Evolutionary conservation across 2,113 vertebrate genomes (phyloP).

Genomic region (Turdus rufiventris): DNA sequence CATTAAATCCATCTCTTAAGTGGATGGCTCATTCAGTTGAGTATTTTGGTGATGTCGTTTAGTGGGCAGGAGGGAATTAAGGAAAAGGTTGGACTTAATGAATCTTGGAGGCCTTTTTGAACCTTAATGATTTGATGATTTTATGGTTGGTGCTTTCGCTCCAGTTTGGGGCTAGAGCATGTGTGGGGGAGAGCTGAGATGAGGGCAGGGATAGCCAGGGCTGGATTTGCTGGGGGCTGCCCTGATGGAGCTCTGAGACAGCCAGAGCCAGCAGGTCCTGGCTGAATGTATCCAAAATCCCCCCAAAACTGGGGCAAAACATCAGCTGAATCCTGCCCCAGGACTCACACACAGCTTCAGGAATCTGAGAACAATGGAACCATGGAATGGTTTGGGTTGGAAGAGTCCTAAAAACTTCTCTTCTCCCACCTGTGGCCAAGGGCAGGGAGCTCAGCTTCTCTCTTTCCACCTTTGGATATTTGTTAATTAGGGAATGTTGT

Average conservation of each 20-base stretch:
- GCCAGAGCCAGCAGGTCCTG: neutral
- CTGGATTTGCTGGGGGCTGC: neutral
- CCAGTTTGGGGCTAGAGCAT: neutral
- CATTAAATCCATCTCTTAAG: neutral
- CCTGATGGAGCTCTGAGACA: accelerated
- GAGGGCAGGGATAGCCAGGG: neutral
- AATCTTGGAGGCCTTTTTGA: neutral
- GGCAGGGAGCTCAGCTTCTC: neutral
- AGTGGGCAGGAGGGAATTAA: no score
- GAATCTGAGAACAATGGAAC: neutral
- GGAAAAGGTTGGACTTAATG: neutral
- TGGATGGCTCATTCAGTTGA: accelerated
- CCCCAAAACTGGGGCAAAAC: neutral
- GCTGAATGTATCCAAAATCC: accelerated
- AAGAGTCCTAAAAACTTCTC: neutral
- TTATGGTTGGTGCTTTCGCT: neutral
- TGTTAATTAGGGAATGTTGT: accelerated
- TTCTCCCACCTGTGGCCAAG: neutral
- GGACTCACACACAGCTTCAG: neutral
- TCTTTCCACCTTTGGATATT: accelerated
- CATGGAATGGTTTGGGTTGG: neutral
- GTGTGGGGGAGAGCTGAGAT: neutral
- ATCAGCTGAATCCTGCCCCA: neutral
- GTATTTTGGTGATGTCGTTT: neutral
- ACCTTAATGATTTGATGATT: accelerated